These are phyloP conservation scores for Neomonachus schauinslandi DNA, from an alignment of 2,113 vertebrate species.

Conservation along the genomic window DNA sequence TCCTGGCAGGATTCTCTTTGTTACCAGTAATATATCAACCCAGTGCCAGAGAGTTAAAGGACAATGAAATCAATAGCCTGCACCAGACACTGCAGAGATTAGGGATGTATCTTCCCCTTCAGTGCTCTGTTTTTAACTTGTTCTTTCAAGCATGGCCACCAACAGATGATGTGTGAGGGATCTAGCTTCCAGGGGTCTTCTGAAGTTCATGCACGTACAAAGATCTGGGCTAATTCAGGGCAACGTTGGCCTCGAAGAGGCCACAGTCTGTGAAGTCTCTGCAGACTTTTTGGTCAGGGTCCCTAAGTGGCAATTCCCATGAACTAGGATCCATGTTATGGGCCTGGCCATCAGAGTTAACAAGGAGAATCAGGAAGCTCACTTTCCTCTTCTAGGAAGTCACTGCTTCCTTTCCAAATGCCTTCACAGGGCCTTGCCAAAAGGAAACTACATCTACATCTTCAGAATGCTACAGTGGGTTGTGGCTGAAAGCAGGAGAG, in stretches of 20 bases:
- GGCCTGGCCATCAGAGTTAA: not conserved
- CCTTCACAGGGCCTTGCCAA: not conserved
- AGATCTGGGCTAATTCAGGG: not conserved
- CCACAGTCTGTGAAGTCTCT: not conserved
- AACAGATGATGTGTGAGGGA: not conserved
- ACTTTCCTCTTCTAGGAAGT: not conserved
- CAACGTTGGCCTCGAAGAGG: not conserved
- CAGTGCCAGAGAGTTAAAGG: conserved; percentile 55
- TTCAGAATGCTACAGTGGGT: not conserved
- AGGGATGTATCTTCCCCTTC: not conserved
- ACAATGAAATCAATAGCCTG: conserved; percentile 40
- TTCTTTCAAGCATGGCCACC: not conserved
- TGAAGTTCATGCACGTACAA: conserved; percentile 1
- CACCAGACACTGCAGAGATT: conserved; percentile 25
- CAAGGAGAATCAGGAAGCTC: not conserved
- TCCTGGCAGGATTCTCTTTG: conserved; percentile 62
- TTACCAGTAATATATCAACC: conserved; percentile 45
- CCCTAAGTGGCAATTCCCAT: not conserved
- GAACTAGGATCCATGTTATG: not conserved
- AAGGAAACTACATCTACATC: not conserved
- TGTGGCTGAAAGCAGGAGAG: not conserved
- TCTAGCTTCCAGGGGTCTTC: not conserved
- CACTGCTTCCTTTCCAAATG: not conserved
- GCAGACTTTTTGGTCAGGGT: not conserved
- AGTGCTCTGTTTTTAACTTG: not conserved